Evolutionary conservation across 2,113 vertebrate species (phyloP), one percentile per base, ranked within the genome.

Genomic region (Scomber japonicus): DNA sequence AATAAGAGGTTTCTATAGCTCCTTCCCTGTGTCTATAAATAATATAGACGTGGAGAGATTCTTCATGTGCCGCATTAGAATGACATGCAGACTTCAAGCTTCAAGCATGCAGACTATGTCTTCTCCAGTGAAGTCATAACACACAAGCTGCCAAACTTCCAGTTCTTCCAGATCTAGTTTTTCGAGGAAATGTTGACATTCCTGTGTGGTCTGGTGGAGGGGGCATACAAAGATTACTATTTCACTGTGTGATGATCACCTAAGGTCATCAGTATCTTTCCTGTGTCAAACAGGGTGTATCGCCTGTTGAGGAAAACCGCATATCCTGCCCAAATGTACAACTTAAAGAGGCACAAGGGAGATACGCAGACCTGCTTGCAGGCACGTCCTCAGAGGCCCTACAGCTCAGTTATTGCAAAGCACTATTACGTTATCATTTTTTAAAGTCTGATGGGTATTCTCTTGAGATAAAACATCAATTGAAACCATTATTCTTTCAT

Each of bases 401-500:
- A 3, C n/a, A 35, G 31, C 15, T 51, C 19, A 66, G 44, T 49
- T 15, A n/a, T 14, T 16, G 2, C 13, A 40, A 16, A 0, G 3
- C n/a, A 13, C 8, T 17, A 40, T 49, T 75, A 62, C 44, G 5
- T 2, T 57, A 40, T 27, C 15, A 8, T 54, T 67, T 61, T 24
- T 13, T 9, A 9, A 40, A 40, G 35, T 9, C 35, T 9, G 2
- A 12, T 19, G 49, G 21, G 2, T 27, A 7, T n/a, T 67, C 14
- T 12, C 48, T 55, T 15, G 4, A 40, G 15, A 55, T 50, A 55
- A 56, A 80, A 53, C 50, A 16, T 6, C 48, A 66, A 76, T 62
- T 67, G n/a, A 12, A 83, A 21, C 16, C 59, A 68, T 31, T 19
- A 63, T 11, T 13, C 10, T 11, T 17, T 48, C 54, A 31, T 40